Evolutionary conservation across 1,140 invertebrate species (phyloP).

Genomic region (Papilio machaon): DNA sequence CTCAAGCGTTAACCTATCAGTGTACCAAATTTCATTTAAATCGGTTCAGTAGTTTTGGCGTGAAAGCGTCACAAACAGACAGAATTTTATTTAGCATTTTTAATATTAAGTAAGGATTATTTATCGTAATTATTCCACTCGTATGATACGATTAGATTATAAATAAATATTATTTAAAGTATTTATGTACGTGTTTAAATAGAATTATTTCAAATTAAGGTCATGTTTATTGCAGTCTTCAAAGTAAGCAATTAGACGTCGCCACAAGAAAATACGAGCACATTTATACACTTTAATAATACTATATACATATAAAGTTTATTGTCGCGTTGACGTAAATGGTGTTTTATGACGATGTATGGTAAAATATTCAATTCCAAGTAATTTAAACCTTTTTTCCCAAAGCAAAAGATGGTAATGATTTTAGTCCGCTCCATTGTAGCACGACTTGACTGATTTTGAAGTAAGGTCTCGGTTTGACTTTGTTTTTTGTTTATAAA

Average conservation of each 20-base stretch:
- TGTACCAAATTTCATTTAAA: too few species aligned
- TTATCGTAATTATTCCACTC: too few species aligned
- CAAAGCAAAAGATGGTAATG: not conserved
- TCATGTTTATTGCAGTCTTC: constrained; percentile 6
- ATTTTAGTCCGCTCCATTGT: too few species aligned
- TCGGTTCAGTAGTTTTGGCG: too few species aligned
- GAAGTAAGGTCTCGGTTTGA: not conserved
- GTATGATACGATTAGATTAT: not conserved
- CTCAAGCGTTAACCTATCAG: too few species aligned
- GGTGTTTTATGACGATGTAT: not conserved
- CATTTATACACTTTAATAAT: not conserved
- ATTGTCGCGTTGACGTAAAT: not conserved
- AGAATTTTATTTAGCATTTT: too few species aligned
- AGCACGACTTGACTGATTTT: not conserved
- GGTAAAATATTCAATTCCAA: constrained; percentile 3
- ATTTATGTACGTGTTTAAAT: not conserved
- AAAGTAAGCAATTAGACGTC: not conserved
- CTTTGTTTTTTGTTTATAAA: not conserved
- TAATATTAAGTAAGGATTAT: too few species aligned
- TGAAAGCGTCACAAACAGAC: too few species aligned
- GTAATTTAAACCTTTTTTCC: not conserved
- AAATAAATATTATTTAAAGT: not conserved
- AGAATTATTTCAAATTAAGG: constrained; percentile 13
- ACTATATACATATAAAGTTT: not conserved
- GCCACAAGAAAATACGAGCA: constrained; percentile 2